Percentiles rank a stretch among this genome's conserved stretches.
Evolutionary conservation across 2,797 vertebrate species (phyloP).

Genomic region (Myotis findleyi): DNA sequence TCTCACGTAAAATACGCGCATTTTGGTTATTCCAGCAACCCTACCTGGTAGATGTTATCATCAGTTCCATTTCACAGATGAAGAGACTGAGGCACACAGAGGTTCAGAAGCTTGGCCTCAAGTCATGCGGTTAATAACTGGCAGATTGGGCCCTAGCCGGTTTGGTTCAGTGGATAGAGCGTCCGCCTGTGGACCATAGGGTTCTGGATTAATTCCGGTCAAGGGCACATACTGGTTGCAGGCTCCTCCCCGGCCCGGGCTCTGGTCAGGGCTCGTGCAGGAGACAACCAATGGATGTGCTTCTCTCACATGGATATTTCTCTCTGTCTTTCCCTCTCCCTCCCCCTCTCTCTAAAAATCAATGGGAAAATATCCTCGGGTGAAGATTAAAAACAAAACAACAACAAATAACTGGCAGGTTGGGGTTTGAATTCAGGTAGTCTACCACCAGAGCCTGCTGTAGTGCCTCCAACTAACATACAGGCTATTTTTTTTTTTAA

Average conservation of each 20-base stretch:
- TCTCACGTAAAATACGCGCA: not conserved
- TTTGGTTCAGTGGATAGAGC: no score
- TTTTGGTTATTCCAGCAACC: not conserved
- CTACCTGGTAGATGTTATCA: not conserved
- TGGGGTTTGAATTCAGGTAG: not conserved
- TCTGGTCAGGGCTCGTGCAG: no score
- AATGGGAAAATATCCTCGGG: no score
- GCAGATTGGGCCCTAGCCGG: not conserved
- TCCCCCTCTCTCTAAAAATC: no score
- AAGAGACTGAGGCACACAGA: not conserved
- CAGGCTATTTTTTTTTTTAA: not conserved
- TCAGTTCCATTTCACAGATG: not conserved
- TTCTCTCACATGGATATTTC: no score
- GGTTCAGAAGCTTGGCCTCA: not conserved
- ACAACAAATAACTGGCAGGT: not conserved
- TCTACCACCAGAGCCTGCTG: not conserved
- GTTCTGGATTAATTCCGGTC: no score
- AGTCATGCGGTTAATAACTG: not conserved
- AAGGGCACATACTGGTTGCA: no score
- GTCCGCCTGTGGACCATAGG: no score
- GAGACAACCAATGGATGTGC: no score
- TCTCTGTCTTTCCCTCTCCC: no score
- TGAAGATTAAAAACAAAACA: no score
- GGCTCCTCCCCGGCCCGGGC: no score
- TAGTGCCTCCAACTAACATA: not conserved